Evolutionary conservation across 1,140 invertebrate genomes (phyloP).

Genomic region (Heliconius melpomene): DNA sequence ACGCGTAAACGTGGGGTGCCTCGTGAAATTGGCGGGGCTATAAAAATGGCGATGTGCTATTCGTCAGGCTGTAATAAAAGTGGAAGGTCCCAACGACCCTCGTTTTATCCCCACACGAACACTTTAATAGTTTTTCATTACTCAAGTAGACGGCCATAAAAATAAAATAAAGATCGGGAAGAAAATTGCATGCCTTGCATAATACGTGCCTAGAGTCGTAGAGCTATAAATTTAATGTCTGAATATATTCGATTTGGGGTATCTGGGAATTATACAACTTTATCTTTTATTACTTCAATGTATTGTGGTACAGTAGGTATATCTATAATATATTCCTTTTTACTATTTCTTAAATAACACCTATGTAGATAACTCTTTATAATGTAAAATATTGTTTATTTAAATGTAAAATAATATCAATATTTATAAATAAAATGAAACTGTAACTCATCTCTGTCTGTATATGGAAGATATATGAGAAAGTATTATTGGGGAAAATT

Average conservation of each 20-base stretch:
- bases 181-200: slow-evolving; percentile 79
- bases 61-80: slow-evolving; percentile 68
- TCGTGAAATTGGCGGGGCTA: slow-evolving; percentile 66
- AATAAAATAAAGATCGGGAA: slow-evolving; percentile 69
- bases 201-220: slow-evolving; percentile 60
- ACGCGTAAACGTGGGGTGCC: slow-evolving; percentile 53
- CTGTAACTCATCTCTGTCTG: no score
- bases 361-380: no score
- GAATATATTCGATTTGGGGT: slow-evolving; percentile 49
- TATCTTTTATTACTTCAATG: background rate
- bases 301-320: background rate
- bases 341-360: no score
- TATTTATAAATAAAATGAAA: no score
- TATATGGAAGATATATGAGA: no score
- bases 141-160: slow-evolving; percentile 78
- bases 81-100: slow-evolving; percentile 73
- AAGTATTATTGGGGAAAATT: no score
- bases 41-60: slow-evolving; percentile 68
- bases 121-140: slow-evolving; percentile 80
- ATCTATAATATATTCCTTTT: no score
- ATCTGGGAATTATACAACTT: background rate
- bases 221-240: slow-evolving; percentile 60
- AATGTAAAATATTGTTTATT: no score
- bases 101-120: slow-evolving; percentile 68
- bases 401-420: no score